Conservation (phyloP, 2,113 vertebrate genomes). For the Serilophus lunatus region DNA sequence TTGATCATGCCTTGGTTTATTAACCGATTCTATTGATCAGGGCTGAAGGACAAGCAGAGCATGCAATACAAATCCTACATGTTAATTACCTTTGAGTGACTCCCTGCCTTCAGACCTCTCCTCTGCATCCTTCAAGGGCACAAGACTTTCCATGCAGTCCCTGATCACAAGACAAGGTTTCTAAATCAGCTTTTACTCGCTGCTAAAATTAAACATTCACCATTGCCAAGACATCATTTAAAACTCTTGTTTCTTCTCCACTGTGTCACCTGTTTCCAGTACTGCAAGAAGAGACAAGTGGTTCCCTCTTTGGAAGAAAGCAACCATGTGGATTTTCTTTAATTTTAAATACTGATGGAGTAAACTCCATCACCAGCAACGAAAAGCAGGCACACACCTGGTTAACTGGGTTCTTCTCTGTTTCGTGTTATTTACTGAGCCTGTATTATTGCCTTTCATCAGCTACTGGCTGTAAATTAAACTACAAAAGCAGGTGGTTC, state of each 20-base stretch:
- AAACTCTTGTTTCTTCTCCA: not conserved
- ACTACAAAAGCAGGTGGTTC: not conserved
- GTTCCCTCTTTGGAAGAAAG: not conserved
- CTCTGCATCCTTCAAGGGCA: not conserved
- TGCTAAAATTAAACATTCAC: not conserved
- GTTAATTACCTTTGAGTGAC: not conserved
- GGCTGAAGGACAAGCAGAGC: not conserved
- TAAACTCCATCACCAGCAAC: not conserved
- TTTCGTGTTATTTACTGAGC: not conserved
- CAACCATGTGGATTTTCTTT: not conserved
- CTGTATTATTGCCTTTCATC: not conserved
- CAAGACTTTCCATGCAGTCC: not conserved
- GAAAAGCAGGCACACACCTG: not conserved
- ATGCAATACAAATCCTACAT: rapidly evolving
- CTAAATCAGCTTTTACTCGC: not conserved
- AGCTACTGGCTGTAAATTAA: not conserved
- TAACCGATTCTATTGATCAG: not conserved
- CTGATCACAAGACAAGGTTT: not conserved
- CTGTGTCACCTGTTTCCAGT: not conserved
- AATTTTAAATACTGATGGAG: not conserved
- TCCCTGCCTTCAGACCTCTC: not conserved
- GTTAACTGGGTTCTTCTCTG: not conserved
- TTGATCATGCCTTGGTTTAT: not conserved
- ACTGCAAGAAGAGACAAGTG: not conserved
- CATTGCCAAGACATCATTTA: not conserved